These are phyloP conservation scores for Trachelipus rathkii DNA, from an alignment of 1,140 invertebrate genomes.

Conservation along the genomic window DNA sequence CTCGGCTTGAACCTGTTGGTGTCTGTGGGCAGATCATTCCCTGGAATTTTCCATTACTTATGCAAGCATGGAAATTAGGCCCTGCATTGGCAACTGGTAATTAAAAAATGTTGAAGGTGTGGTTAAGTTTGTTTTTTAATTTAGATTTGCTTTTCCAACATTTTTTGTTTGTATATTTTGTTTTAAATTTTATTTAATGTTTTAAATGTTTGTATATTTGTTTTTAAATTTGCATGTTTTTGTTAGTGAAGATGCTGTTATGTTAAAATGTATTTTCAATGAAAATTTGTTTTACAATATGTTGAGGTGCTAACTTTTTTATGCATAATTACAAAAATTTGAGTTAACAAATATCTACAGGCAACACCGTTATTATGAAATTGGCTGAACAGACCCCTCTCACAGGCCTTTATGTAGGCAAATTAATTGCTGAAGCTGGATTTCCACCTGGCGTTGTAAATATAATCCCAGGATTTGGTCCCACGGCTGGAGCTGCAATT, in stretches of 20 bases:
- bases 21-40: constrained; percentile 87
- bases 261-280: too few relatives aligned
- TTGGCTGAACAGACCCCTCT: constrained; percentile 91
- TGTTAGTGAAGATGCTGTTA: too few relatives aligned
- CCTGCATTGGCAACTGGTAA: constrained; percentile 77
- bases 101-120: too few relatives aligned
- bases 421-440: constrained; percentile 56
- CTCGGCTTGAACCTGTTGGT: constrained; percentile 75
- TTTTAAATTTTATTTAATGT: too few relatives aligned
- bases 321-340: too few relatives aligned
- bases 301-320: too few relatives aligned
- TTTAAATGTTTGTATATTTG: too few relatives aligned
- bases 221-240: too few relatives aligned
- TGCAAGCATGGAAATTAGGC: constrained; percentile 75
- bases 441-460: constrained; percentile 82
- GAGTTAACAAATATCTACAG: constrained; percentile 50
- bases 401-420: constrained; percentile 51
- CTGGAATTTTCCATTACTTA: constrained; percentile 82
- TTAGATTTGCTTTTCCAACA: too few relatives aligned
- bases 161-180: too few relatives aligned
- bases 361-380: constrained; percentile 82
- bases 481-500: constrained; percentile 73
- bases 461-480: constrained; percentile 80
- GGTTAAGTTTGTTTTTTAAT: too few relatives aligned
- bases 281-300: too few relatives aligned